A percentile compares a stretch with the other conserved stretches of the same genome.
phyloP scores from a whole-genome alignment of 2,797 vertebrate species.

The Molossus alvarezi region DNA sequence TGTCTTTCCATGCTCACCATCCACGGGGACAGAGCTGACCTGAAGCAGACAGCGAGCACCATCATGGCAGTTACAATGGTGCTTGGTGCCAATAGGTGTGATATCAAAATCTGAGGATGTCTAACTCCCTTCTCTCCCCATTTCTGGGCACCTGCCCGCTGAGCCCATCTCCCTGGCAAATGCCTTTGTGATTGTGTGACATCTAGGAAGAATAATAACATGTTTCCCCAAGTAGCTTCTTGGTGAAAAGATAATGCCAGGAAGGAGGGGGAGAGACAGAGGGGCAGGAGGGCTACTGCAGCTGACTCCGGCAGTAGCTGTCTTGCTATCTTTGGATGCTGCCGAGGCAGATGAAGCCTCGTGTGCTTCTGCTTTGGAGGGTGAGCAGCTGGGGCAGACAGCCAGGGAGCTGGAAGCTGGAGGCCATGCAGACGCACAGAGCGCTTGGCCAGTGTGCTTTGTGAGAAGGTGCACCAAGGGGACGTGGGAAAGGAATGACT shows the following conservation, averaged over 20 bases:
- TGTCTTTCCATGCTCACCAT: neutral
- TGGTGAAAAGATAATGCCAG: slow-evolving; percentile 16
- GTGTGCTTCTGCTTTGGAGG: neutral
- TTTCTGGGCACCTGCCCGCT: neutral
- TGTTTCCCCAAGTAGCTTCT: neutral
- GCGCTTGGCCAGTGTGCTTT: neutral
- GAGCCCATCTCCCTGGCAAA: slow-evolving; percentile 6
- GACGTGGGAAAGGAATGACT: slow-evolving; percentile 16
- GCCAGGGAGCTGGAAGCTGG: neutral
- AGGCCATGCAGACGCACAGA: neutral
- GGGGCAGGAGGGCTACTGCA: neutral
- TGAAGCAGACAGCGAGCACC: neutral
- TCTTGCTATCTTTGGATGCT: neutral
- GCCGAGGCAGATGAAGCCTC: neutral
- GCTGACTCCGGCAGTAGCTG: neutral
- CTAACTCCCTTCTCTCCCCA: neutral
- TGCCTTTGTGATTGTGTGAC: neutral
- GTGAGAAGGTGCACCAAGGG: neutral
- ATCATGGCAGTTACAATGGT: neutral
- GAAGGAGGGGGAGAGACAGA: neutral
- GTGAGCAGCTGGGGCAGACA: neutral
- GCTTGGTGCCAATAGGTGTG: neutral
- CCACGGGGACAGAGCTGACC: neutral
- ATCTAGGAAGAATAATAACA: neutral
- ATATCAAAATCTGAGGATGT: neutral